Evolutionary conservation across 1,140 invertebrate species (phyloP), one percentile per base, ranked within the genome.

Genomic region (Papilio polyxenes): DNA sequence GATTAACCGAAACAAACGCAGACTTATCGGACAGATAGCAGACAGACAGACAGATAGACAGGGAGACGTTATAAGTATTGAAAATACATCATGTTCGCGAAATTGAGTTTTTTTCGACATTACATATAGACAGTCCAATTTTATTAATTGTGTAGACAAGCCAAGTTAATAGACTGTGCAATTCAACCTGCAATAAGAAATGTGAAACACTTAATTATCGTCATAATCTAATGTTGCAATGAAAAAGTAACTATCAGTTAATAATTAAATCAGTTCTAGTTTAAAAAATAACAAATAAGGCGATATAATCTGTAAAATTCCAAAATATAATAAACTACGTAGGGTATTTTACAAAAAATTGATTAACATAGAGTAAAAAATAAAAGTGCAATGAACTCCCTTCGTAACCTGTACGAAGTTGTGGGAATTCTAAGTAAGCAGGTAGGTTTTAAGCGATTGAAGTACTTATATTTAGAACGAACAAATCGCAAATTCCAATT

Each of bases 401-500:
- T 0, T 23, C 20, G 23, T 31, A 37, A 72, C 65, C 65, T 37
- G 65, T 69, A 69, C n/a, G 59, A 62, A 62, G 20, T 72, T 72
- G 31, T 72, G 65, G 31, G 31, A 72, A 72, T 72, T 72, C 65
- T 72, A 72, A 40, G 11, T 37, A 37, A 40, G 31, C 13, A 37
- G 13, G 65, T 40, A 65, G 23, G 9, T 15, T 31, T 72, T 72
- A 72, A 40, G 31, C 65, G 37, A 72, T 72, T 72, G 15, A 72
- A 2, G 31, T 69, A 11, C 65, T 72, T 72, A 72, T 72, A 15
- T 72, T 37, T 69, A 13, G 3, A 37, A 31, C 1, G 31, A 31
- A 72, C 11, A 72, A 72, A 72, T 72, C 65, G 65, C 31, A 72
- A 72, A 72, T 15, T 40, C 31, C 31, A 72, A 72, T 72, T 40